phyloP scores from a whole-genome alignment of 2,797 vertebrate genomes.

The Sebastes itinus region DNA sequence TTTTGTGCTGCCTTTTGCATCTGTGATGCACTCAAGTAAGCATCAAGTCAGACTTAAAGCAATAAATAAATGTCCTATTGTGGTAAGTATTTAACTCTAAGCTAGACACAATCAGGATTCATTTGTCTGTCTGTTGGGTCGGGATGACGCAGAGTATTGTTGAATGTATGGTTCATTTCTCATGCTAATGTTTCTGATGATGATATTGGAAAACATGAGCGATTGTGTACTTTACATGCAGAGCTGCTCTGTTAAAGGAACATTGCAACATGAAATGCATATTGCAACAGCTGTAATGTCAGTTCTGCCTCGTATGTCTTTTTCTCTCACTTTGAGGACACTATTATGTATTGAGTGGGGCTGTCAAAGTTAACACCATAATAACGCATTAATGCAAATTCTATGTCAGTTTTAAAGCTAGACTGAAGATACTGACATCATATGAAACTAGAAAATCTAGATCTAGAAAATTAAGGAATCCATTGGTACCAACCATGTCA shows the following conservation, averaged over 20 bases:
- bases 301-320: neutral
- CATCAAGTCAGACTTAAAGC: neutral
- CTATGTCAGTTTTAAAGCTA: too few relatives aligned
- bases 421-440: too few relatives aligned
- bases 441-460: too few relatives aligned
- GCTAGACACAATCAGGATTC: neutral
- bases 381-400: too few relatives aligned
- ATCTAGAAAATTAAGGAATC: too few relatives aligned
- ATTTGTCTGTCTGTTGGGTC: neutral
- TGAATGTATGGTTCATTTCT: neutral
- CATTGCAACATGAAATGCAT: neutral
- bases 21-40: neutral
- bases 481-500: too few relatives aligned
- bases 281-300: neutral
- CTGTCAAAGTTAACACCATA: too few relatives aligned
- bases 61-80: neutral
- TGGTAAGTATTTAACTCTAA: neutral
- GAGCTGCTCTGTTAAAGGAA: slow-evolving; percentile 1
- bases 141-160: slow-evolving; percentile 7
- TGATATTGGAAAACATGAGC: neutral
- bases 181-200: neutral
- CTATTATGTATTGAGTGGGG: neutral
- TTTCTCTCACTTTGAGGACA: neutral
- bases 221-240: neutral
- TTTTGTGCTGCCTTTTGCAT: neutral